Base-by-base conservation (phyloP, 2,113 vertebrate species). In the Chloroceryle aenea region DNA sequence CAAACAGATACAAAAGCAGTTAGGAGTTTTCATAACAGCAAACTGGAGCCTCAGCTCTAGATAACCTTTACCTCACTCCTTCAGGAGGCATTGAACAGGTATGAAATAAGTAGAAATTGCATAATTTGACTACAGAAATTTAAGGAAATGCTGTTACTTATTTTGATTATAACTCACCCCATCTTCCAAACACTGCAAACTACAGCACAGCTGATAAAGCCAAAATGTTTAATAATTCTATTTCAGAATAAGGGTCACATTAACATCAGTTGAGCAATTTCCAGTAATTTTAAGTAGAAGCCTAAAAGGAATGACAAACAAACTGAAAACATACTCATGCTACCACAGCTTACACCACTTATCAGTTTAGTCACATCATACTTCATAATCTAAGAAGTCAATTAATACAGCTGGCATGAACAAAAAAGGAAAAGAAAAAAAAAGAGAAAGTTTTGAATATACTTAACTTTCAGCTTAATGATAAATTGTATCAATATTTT, bases 401-500 rank as follows among this genome's bases (percentile, higher is more conserved):
- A 93, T 96, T 94, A 97, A 92, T 90, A 87, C 7, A 92, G 42
- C 55, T 90, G 52, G 26, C 27, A 61, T 42, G 38, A 84, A 76
- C 66, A 90, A 95, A 36, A 73, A 56, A 23, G 15, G 45, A 67
- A 53, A 79, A 63, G 76, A 32, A 67, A 36, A 55, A 36, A 73
- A 56, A 26, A 17, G n/a, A n/a, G 76, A 32, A 74, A 19, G 6
- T 67, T 94, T 90, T 72, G 13, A 5, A 13, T 72, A 48, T 77
- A 78, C 68, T 76, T 94, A 90, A 72, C 53, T 92, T 76, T 87
- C 47, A 93, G 21, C 20, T 91, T 90, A 73, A 88, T 42, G 38
- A 81, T 87, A 94, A 79, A 85, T 75, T 76, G 42, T 62, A 93
- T 93, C 93, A 94, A 52, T 92, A 96, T 93, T 96, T 96, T 92